Base-by-base conservation (phyloP, 2,888 invertebrate species). In the Cecidostiba fungosa region DNA sequence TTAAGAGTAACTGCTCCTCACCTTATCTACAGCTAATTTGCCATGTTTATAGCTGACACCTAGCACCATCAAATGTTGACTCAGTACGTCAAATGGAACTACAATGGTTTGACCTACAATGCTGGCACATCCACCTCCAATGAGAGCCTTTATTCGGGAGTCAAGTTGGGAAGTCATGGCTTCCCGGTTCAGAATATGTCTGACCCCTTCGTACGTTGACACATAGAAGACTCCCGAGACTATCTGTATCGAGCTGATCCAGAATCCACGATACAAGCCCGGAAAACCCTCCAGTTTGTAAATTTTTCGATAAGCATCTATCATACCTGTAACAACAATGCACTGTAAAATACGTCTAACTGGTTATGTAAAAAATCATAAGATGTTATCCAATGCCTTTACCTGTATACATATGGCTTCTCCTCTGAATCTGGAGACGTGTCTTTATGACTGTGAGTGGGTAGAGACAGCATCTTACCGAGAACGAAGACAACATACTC, bases 11-110 rank as follows among this genome's bases (percentile, higher is more conserved):
- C 62, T 59, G 69, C 26, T 32, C 50, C 86, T 88, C 87, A 92
- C 92, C 89, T 93, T 92, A 87, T 93, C 92, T 72, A 92, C 85
- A 47, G 89, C 89, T 32, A 91, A 87, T 87, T 91, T 92, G 10
- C 92, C 93, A 70, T 91, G 90, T 70, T 92, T 93, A 47, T 90
- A 90, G 83, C 88, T 91, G 89, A 97, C 94, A 0, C 98, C 98
- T 8, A 98, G 94, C 90, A 99, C 97, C 98, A 99, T 99, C 82
- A 99, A 95, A 92, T 99, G 99, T 91, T 99, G 99, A 88, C 98
- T 98, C 82, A 99, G 95, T 73, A 99, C 97, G 94, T 99, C 99
- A 92, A 99, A 98, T 5, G 99, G 99, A 81, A 99, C 99, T 87
- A 99, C 97, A 83, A 99, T 97, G 0, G 98, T 98, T 94, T 99